phyloP scores from a whole-genome alignment of 1,140 invertebrate genomes.

The Sycophila sp. region DNA sequence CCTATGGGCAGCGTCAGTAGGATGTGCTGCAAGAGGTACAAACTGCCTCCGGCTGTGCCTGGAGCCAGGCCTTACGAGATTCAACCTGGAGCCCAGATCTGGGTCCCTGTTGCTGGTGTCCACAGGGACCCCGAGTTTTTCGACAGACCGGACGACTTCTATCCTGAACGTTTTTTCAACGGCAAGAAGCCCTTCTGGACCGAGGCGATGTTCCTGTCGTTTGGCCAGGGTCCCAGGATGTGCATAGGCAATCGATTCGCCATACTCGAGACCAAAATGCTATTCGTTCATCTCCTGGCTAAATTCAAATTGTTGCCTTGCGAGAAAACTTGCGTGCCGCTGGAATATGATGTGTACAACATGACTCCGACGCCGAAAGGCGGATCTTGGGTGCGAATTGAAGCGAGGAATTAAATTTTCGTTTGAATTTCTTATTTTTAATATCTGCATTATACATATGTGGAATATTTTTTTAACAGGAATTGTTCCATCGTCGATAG shows the following conservation, averaged over 20 bases:
- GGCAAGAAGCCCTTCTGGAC: slow-evolving; percentile 37
- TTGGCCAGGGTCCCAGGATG: slow-evolving; percentile 42
- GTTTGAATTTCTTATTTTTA: too few relatives aligned
- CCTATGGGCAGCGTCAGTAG: background rate
- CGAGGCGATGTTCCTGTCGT: slow-evolving; percentile 46
- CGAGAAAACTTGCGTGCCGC: background rate
- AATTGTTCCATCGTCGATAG: too few relatives aligned
- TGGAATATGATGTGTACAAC: background rate
- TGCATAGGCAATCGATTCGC: slow-evolving; percentile 43
- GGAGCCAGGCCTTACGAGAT: background rate
- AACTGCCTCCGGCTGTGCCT: slow-evolving; percentile 8
- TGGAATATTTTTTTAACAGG: too few relatives aligned
- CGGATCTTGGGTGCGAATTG: slow-evolving; percentile 18
- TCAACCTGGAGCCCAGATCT: background rate
- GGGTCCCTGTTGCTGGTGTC: slow-evolving; percentile 59
- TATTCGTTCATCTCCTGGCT: slow-evolving; percentile 35
- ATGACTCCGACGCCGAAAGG: background rate
- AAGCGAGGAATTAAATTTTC: too few relatives aligned
- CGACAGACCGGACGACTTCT: slow-evolving; percentile 59
- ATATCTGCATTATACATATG: too few relatives aligned
- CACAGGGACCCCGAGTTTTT: slow-evolving; percentile 57
- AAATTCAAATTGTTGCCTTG: background rate
- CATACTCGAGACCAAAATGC: slow-evolving; percentile 37
- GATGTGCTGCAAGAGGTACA: background rate
- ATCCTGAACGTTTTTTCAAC: slow-evolving; percentile 61